Base-by-base conservation (phyloP, 2,113 vertebrate genomes). In the Cyphomyrus discorhynchus region DNA sequence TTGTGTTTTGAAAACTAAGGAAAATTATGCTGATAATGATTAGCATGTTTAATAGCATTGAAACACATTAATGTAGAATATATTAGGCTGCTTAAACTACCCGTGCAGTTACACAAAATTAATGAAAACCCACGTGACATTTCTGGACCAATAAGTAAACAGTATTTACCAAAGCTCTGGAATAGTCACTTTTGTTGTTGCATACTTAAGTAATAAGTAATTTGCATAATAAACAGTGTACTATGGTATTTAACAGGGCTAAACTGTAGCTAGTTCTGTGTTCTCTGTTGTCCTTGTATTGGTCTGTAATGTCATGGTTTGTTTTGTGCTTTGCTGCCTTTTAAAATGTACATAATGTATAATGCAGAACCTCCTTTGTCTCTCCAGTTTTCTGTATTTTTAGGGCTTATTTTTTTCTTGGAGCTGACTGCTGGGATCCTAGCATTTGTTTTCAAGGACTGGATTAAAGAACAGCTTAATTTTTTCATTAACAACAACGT, bases 381-480 rank as follows among this genome's bases (percentile, higher is more conserved):
- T 52, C 6, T 87, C 53, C 91, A 98, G 97, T 98, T 98, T 91
- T 98, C 97, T 0, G 97, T 98, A 92, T 98, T 98, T 95, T 95
- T 98, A 58, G 97, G 97, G 88, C 97, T 98, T 94, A 98, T 98
- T 93, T 98, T 98, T 93, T 98, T 98, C 95, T 91, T 98, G 95
- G 97, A 98, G 94, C 95, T 98, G 91, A 97, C 97, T 0, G 96
- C 97, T 0, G 97, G 97, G 89, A 96, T 98, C 93, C 94, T 98
- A 42, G 97, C 97, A 92, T 98, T 98, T 1, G 97, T 98, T 89
- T 98, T 98, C 92, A 98, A 98, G 91, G 97, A 97, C 93, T 98
- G 97, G 97, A 97, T 98, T 94, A 97, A 98, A 95, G 97, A 98
- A 94, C 97, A 98, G 94, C 96, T 98, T 70, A 98, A 98, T 93